phyloP scores from a whole-genome alignment of 2,113 vertebrate genomes.

The Neofelis nebulosa region DNA sequence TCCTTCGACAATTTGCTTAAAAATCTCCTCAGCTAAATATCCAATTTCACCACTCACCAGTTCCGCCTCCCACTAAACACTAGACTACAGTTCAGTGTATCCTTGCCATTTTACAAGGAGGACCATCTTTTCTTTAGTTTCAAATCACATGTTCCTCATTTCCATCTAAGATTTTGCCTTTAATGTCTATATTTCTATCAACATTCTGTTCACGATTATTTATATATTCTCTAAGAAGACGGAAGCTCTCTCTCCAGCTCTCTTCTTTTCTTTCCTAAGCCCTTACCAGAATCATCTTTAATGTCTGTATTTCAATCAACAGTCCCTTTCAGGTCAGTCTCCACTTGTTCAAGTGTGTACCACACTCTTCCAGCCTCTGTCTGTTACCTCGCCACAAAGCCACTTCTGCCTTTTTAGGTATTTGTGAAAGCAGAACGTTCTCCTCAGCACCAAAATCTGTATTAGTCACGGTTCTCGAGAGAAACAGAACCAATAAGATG shows the following conservation, averaged over 20 bases:
- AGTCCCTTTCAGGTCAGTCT: not conserved
- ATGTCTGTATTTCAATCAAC: not conserved
- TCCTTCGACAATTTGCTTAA: not conserved
- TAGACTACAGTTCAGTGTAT: not conserved
- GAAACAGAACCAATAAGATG: not conserved
- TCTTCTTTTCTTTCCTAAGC: not conserved
- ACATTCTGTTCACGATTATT: not conserved
- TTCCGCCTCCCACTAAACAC: not conserved
- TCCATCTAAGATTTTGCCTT: not conserved
- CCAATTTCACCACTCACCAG: not conserved
- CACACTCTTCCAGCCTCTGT: not conserved
- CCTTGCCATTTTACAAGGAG: not conserved
- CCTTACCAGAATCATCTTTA: not conserved
- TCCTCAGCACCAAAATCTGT: not conserved
- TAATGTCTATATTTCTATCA: not conserved
- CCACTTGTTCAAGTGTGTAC: not conserved
- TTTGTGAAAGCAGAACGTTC: not conserved
- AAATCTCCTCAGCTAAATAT: not conserved
- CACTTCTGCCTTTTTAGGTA: not conserved
- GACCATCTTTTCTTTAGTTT: not conserved
- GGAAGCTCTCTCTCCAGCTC: not conserved
- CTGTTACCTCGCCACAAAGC: not conserved
- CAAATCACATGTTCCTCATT: not conserved
- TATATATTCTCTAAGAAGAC: not conserved
- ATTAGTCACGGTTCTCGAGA: not conserved